Percentiles rank a stretch among this genome's conserved stretches.
phyloP scores from a whole-genome alignment of 2,888 invertebrate genomes.

The Callyntrura sp. region DNA sequence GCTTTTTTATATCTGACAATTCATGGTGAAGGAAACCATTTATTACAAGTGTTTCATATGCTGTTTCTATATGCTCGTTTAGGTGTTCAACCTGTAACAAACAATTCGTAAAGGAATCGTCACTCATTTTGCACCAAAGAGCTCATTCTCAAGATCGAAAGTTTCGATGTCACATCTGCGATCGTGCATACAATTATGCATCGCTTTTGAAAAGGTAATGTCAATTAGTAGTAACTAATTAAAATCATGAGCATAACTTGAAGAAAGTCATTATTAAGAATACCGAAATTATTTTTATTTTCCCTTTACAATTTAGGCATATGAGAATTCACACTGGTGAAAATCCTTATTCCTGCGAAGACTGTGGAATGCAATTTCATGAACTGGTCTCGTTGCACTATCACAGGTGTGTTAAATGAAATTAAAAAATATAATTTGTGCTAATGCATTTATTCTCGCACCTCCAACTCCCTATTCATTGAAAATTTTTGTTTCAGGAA shows the following conservation, averaged over 20 bases:
- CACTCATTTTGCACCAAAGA: constrained; percentile 82
- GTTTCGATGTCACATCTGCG: constrained; percentile 82
- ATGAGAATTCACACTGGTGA: constrained; percentile 80
- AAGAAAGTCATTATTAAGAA: background rate
- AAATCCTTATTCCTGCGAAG: constrained; percentile 81
- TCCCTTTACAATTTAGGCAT: constrained; percentile 72
- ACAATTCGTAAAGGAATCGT: constrained; percentile 83
- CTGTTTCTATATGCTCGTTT: constrained; percentile 12
- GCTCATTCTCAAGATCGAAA: constrained; percentile 83
- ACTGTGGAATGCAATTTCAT: constrained; percentile 82
- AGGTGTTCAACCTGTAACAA: constrained; percentile 82
- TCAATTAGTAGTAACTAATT: background rate
- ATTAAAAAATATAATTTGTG: too few relatives aligned
- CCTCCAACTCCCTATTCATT: too few relatives aligned
- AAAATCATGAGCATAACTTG: background rate
- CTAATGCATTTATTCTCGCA: too few relatives aligned
- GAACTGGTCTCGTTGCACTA: constrained; percentile 83
- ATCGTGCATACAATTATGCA: constrained; percentile 83
- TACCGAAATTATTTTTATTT: constrained; percentile 9
- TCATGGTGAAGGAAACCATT: too few relatives aligned
- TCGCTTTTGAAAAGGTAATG: constrained; percentile 82
- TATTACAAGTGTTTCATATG: too few relatives aligned
- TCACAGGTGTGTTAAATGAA: constrained; percentile 81
- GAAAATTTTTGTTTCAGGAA: constrained; percentile 72
- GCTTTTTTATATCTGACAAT: too few relatives aligned